A percentile compares a stretch with the other conserved stretches of the same genome.
phyloP scores from a whole-genome alignment of 2,113 vertebrate genomes.

The Zapornia atra region DNA sequence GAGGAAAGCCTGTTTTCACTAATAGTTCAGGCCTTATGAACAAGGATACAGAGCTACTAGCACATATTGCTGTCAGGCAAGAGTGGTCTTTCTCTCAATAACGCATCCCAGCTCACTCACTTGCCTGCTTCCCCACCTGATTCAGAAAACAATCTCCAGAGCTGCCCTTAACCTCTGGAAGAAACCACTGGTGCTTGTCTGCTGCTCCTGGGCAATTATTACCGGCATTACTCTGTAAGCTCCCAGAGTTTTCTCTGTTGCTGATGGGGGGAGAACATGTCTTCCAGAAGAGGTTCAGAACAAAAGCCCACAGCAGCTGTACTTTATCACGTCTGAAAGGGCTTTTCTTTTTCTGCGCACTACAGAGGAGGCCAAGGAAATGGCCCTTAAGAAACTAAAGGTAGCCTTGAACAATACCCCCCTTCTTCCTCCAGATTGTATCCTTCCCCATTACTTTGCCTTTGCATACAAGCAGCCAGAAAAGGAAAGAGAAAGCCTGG shows the following conservation, averaged over 20 bases:
- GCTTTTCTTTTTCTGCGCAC: not conserved
- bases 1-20: constrained; percentile 8
- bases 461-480: not conserved
- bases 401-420: not conserved
- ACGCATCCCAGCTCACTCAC: not conserved
- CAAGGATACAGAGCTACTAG: not conserved
- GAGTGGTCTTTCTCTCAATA: not conserved
- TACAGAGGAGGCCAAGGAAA: not conserved
- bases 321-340: not conserved
- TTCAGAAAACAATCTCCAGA: not conserved
- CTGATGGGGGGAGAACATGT: not conserved
- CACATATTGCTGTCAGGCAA: not conserved
- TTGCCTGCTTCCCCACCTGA: not conserved
- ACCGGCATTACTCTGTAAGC: not conserved
- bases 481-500: not conserved
- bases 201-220: not conserved
- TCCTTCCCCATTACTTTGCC: not conserved
- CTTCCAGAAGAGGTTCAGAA: constrained; percentile 8
- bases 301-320: not conserved
- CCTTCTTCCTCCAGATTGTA: not conserved
- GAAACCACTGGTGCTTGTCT: not conserved
- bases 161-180: not conserved
- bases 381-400: not conserved
- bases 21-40: not conserved
- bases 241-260: not conserved